Evolutionary conservation across 2,888 invertebrate genomes (phyloP), one percentile per base, ranked within the genome.

Genomic region (Clusia tigrina): DNA sequence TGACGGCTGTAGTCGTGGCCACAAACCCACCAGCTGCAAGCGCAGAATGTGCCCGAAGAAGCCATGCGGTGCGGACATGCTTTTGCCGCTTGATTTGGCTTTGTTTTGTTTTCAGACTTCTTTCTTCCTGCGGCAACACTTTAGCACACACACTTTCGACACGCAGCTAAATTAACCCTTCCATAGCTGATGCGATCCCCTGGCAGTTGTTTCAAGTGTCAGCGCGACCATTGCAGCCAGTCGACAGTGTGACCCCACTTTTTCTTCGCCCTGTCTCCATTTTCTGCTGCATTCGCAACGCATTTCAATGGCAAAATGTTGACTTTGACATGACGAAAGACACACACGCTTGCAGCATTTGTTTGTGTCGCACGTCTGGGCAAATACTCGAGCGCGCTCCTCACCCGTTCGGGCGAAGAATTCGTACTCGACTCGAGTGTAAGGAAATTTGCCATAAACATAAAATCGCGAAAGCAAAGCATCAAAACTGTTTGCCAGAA

Each of bases 311-410:
- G 65, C 62, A 58, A 54, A 32, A 53, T 72, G 70, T 69, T 76
- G 76, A 76, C 75, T 75, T 76, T 76, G 76, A 76, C 74, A 73
- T 76, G 77, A 76, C 74, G 74, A 76, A 73, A 76, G 74, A 71
- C 76, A 69, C 69, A 70, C 10, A 67, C 68, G 68, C 15, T 54
- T 25, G 12, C 24, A 2, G 10, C n/a, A 17, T n/a, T 6, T 42
- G 42, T 42, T 10, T n/a, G 42, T 42, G 42, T 42, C 15, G 9
- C 9, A 3, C 6, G 42, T 42, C 42, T 42, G 42, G 12, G n/a
- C 42, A 42, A n/a, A 42, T 6, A 32, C 32, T 6, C 32, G 23
- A 55, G 23, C 42, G 54, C 26, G 48, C 32, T 51, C n/a, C 37
- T 24, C 46, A 53, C 15, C 48, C 54, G 54, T 52, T 57, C 24